Evolutionary conservation across 2,888 invertebrate species (phyloP).

Genomic region (Odontocolon sp.): DNA sequence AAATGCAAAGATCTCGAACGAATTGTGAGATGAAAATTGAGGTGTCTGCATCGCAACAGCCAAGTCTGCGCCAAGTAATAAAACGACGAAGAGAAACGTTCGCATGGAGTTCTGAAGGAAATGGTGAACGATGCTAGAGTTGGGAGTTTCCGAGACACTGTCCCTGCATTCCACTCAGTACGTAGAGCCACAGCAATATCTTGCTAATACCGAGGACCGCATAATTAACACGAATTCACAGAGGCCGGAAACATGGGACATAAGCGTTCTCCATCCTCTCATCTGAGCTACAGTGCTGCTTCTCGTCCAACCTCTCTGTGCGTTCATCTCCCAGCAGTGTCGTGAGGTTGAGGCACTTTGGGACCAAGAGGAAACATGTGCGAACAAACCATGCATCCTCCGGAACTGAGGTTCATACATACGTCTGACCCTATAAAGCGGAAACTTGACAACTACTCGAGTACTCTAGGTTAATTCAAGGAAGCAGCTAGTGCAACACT

Average conservation of each 20-base stretch:
- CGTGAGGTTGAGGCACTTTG: constrained; percentile 37
- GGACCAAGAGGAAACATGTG: constrained; percentile 38
- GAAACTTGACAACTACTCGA: constrained; percentile 24
- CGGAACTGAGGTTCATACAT: constrained; percentile 18
- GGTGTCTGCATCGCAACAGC: background rate
- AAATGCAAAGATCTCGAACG: no score
- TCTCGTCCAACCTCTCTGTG: constrained; percentile 34
- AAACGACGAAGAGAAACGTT: background rate
- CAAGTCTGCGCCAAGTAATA: background rate
- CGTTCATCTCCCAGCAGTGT: constrained; percentile 39
- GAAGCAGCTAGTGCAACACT: constrained; percentile 29
- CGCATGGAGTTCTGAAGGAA: background rate
- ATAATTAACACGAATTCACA: constrained; percentile 57
- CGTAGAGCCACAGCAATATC: constrained; percentile 52
- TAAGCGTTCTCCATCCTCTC: constrained; percentile 47
- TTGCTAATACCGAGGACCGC: constrained; percentile 55
- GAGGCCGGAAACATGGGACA: constrained; percentile 36
- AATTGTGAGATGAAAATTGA: no score
- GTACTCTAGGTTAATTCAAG: constrained; percentile 19
- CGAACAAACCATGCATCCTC: constrained; percentile 1
- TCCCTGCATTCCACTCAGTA: constrained; percentile 40
- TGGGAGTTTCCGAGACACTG: constrained; percentile 32
- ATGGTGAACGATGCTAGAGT: constrained; percentile 27
- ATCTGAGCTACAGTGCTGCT: background rate
- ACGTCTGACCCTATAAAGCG: constrained; percentile 25